phyloP scores from a whole-genome alignment of 1,140 invertebrate species.

The Reticulitermes speratus region DNA sequence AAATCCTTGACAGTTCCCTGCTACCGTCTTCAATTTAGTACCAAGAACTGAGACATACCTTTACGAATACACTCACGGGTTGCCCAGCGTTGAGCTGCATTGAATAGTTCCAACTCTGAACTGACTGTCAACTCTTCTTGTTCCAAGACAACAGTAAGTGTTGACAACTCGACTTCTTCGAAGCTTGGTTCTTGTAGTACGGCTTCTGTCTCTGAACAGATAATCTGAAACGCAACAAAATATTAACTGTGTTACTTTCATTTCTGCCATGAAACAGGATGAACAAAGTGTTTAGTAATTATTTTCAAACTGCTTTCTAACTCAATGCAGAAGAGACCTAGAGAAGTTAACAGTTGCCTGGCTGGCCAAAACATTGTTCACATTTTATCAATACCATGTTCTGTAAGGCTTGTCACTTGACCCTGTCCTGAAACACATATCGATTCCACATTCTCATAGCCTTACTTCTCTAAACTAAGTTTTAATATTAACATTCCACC shows the following conservation, averaged over 20 bases:
- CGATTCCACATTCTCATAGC: too few relatives aligned
- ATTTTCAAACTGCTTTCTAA: background rate
- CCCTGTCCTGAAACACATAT: too few relatives aligned
- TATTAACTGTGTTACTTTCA: constrained; percentile 1
- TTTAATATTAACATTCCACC: too few relatives aligned
- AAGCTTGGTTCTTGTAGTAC: constrained; percentile 72
- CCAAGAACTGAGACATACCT: constrained; percentile 32
- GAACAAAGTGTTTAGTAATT: background rate
- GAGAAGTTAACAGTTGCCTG: too few relatives aligned
- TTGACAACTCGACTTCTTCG: constrained; percentile 70
- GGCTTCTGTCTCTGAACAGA: constrained; percentile 69
- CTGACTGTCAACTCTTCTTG: constrained; percentile 68
- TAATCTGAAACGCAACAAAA: constrained; percentile 55
- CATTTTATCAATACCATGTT: too few relatives aligned
- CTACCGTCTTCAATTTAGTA: too few relatives aligned
- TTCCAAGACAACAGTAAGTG: constrained; percentile 70
- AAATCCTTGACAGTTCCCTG: too few relatives aligned
- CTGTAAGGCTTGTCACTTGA: too few relatives aligned
- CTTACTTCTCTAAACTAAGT: too few relatives aligned
- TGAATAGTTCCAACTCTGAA: constrained; percentile 73
- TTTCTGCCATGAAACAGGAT: background rate
- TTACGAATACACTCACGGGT: constrained; percentile 43
- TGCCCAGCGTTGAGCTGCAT: constrained; percentile 68
- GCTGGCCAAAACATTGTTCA: too few relatives aligned
- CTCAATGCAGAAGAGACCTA: background rate